Evolutionary conservation across 2,888 invertebrate genomes (phyloP), one percentile per base, ranked within the genome.

Genomic region (Ophion ellenae): DNA sequence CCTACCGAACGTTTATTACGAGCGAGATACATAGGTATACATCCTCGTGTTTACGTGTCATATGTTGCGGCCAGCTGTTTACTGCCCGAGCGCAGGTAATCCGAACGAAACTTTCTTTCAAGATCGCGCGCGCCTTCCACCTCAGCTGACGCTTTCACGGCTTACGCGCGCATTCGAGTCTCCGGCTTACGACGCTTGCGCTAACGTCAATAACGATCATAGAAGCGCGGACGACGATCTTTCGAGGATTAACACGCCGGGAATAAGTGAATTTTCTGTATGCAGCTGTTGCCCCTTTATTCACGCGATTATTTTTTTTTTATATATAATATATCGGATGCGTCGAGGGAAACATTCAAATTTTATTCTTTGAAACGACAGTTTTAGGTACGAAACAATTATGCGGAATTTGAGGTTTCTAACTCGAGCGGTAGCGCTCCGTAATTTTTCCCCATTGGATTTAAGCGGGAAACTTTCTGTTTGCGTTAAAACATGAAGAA

Each of bases 141-240:
- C 67, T 79, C 70, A 63, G 78, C 70, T 70, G 70, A 61, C 78
- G 78, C 69, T 79, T 77, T 77, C 77, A 59, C 77, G 67, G 69
- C 24, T 61, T 61, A 24, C 63, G 69, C 61, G 78, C 70, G 36
- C 20, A 9, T 76, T 76, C 57, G 20, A 45, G 59, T 74, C 63
- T 45, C 24, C 74, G 14, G 40, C 59, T 70, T 14, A 28, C 28
- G 24, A 28, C 70, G 47, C 47, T 70, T 53, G 53, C 53, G 53
- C 53, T 17, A 53, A 53, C 11, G 17, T 3, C 4, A 53, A 17
- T 53, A 53, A 53, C 14, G 53, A 53, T 17, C 4, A 53, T 5
- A 53, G 17, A 53, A 4, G 53, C 53, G 53, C 53, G 53, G 53
- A 17, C 14, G 53, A 53, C 0, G 53, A 53, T 53, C 11, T 53